phyloP scores from a whole-genome alignment of 2,888 invertebrate species.

The Chrysolina haemoptera region DNA sequence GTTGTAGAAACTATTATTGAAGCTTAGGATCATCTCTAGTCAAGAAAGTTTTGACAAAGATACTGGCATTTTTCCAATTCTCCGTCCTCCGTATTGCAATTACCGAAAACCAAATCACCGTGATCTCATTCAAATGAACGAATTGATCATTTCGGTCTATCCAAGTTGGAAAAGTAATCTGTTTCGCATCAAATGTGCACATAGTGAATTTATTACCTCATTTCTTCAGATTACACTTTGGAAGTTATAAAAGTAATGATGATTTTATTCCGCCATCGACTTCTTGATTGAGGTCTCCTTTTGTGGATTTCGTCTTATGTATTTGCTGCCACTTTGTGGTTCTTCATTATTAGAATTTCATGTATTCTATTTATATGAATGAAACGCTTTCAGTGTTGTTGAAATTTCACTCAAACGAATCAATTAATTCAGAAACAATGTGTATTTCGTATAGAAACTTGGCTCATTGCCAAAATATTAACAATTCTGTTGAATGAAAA shows the following conservation, averaged over 20 bases:
- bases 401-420: too few species aligned
- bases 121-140: not conserved
- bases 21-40: not conserved
- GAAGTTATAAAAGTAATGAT: conserved; percentile 10
- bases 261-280: not conserved
- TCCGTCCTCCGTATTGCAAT: not conserved
- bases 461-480: too few species aligned
- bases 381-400: too few species aligned
- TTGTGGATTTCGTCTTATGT: not conserved
- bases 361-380: too few species aligned
- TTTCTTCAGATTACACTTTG: conserved; percentile 14
- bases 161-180: conserved; percentile 4
- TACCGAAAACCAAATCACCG: not conserved
- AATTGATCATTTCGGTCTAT: conserved; percentile 16
- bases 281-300: conserved; percentile 1
- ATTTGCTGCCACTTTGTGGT: not conserved
- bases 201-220: conserved; percentile 8
- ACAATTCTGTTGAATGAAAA: too few species aligned
- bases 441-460: too few species aligned
- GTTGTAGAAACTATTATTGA: not conserved
- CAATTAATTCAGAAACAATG: too few species aligned
- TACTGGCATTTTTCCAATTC: not conserved
- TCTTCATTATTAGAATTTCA: too few species aligned
- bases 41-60: not conserved
- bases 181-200: conserved; percentile 6